phyloP scores from a whole-genome alignment of 2,888 invertebrate genomes.

The Acleris laterana region DNA sequence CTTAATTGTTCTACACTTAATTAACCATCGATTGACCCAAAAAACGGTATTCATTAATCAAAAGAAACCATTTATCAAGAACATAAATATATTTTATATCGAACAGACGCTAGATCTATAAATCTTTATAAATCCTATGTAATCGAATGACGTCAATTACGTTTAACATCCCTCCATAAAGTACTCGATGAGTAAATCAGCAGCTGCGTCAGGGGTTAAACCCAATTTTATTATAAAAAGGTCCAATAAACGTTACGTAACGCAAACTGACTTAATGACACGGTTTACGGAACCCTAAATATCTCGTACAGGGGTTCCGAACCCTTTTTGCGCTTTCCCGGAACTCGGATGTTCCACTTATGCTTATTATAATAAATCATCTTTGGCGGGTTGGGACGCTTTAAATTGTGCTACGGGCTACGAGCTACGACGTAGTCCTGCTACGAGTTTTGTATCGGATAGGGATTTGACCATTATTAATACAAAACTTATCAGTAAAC shows the following conservation, averaged over 20 bases:
- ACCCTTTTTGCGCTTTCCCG: constrained; percentile 8
- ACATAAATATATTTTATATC: no score
- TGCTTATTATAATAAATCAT: constrained; percentile 2
- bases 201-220: constrained; percentile 3
- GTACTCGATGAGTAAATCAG: constrained; percentile 16
- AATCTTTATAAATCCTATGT: background rate
- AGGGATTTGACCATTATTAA: background rate
- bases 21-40: no score
- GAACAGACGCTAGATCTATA: no score
- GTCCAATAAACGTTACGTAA: constrained; percentile 9
- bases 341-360: constrained; percentile 4
- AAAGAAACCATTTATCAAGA: no score
- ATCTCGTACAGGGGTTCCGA: constrained; percentile 9
- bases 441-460: constrained; percentile 10
- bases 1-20: no score
- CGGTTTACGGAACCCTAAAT: constrained; percentile 6
- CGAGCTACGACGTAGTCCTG: constrained; percentile 17
- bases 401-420: background rate
- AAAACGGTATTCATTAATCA: no score
- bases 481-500: no score
- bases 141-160: background rate
- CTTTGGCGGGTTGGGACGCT: background rate
- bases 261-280: constrained; percentile 1
- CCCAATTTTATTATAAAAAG: constrained; percentile 18
- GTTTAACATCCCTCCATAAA: background rate